Conservation (phyloP, 2,888 invertebrate species). For the Machimus rusticus region DNA sequence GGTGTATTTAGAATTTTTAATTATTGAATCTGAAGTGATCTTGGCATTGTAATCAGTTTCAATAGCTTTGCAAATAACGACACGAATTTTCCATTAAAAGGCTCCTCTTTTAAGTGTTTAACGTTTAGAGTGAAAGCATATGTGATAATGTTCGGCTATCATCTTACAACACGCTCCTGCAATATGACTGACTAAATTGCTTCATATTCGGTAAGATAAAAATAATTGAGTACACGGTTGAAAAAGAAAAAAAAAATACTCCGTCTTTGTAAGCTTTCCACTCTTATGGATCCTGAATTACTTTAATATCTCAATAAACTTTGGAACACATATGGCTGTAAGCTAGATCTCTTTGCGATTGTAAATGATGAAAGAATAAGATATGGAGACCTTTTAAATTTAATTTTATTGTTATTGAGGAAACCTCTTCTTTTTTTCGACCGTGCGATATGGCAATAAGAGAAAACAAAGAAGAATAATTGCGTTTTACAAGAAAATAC, state of each 20-base stretch:
- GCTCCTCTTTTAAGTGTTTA: neutral
- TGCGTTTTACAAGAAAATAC: neutral
- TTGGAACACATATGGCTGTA: neutral
- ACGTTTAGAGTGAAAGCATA: neutral
- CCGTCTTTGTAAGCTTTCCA: neutral
- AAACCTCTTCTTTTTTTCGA: neutral
- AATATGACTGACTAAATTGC: slow-evolving; percentile 3
- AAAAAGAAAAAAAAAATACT: neutral
- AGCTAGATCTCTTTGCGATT: neutral
- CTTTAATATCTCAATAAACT: neutral
- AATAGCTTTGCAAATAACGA: slow-evolving; percentile 17
- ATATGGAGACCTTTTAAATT: neutral
- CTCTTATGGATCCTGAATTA: neutral
- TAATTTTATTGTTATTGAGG: neutral
- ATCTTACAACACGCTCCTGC: neutral
- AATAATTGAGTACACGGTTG: neutral
- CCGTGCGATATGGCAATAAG: neutral
- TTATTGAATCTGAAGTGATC: slow-evolving; percentile 8
- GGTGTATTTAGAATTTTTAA: slow-evolving; percentile 12
- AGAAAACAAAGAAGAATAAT: neutral
- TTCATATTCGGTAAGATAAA: slow-evolving; percentile 23
- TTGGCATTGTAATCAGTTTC: neutral
- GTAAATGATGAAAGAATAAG: neutral
- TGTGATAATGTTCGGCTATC: neutral
- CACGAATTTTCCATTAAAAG: slow-evolving; percentile 30